phyloP scores from a whole-genome alignment of 1,140 invertebrate species.

The Colletes gigas region DNA sequence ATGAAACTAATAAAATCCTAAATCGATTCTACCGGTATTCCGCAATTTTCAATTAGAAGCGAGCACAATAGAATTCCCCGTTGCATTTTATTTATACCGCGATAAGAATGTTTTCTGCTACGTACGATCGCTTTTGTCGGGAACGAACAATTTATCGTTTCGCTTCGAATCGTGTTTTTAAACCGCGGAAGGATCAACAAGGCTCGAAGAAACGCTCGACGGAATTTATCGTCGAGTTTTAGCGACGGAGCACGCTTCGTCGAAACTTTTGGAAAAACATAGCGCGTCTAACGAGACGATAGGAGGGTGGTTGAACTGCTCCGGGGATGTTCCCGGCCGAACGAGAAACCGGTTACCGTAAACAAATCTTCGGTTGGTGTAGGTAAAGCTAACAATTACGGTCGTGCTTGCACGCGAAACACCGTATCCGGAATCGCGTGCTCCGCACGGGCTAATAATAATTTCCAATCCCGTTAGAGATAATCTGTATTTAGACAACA shows the following conservation, averaged over 20 bases:
- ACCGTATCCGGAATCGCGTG: background rate
- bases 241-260: background rate
- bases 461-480: constrained; percentile 32
- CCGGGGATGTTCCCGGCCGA: background rate
- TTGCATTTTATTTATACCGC: too few relatives aligned
- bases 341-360: constrained; percentile 10
- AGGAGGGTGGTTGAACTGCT: background rate
- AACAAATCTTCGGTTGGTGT: constrained; percentile 7
- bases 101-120: too few relatives aligned
- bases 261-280: background rate
- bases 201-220: too few relatives aligned
- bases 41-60: too few relatives aligned
- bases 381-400: constrained; percentile 17
- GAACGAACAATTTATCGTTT: too few relatives aligned
- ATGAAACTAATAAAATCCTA: too few relatives aligned
- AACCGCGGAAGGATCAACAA: too few relatives aligned
- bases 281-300: background rate
- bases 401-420: background rate
- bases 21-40: too few relatives aligned
- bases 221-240: background rate
- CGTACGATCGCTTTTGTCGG: too few relatives aligned
- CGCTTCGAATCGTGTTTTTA: too few relatives aligned
- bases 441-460: constrained; percentile 19
- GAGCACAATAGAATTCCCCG: too few relatives aligned
- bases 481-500: constrained; percentile 26